Percentiles rank a stretch among this genome's conserved stretches.
These are phyloP conservation scores for Bufotes viridis DNA, from an alignment of 2,797 vertebrate species.

Conservation along the genomic window DNA sequence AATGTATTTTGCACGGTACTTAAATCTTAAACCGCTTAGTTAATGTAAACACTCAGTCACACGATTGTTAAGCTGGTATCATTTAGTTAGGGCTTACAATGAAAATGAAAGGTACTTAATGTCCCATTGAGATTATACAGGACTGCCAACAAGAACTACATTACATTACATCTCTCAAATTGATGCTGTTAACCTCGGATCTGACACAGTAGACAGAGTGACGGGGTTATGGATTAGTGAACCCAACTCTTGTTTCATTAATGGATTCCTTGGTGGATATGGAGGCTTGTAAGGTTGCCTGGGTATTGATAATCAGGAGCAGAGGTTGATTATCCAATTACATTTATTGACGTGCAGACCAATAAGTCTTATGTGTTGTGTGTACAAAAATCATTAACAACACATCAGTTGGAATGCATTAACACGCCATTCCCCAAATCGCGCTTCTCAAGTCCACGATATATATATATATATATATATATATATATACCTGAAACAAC, in stretches of 20 bases:
- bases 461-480: neutral
- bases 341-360: constrained; percentile 43
- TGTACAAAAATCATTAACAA: constrained; percentile 56
- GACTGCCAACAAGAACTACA: constrained; percentile 58
- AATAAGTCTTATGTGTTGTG: constrained; percentile 37
- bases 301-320: constrained; percentile 51
- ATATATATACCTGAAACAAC: neutral
- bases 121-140: constrained; percentile 60
- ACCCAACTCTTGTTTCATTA: constrained; percentile 58
- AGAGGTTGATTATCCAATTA: constrained; percentile 61
- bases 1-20: constrained; percentile 61
- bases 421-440: neutral
- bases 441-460: neutral
- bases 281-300: constrained; percentile 29
- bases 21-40: constrained; percentile 63
- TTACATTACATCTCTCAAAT: constrained; percentile 56
- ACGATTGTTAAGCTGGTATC: constrained; percentile 61
- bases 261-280: constrained; percentile 51
- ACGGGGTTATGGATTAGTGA: constrained; percentile 54
- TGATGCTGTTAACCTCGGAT: constrained; percentile 58
- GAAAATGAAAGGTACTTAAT: constrained; percentile 63
- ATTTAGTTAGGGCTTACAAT: constrained; percentile 62
- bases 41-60: constrained; percentile 62
- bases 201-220: constrained; percentile 49
- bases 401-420: constrained; percentile 44